A percentile compares a stretch with the other conserved stretches of the same genome.
Evolutionary conservation across 2,888 invertebrate genomes (phyloP).

Genomic region (Drosophila borborema): DNA sequence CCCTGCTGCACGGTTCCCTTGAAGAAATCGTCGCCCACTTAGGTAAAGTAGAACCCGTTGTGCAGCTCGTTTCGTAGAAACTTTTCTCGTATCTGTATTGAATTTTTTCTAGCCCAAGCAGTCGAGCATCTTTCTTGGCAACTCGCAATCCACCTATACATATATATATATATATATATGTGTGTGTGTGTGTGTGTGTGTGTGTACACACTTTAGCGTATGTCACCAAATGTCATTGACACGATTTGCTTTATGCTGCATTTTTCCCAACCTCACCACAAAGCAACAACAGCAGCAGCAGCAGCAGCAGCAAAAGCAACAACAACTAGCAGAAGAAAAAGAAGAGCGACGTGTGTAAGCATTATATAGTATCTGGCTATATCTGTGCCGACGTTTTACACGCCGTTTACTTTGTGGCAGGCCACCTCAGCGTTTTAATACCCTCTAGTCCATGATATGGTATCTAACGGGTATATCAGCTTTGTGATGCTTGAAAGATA

Average conservation of each 20-base stretch:
- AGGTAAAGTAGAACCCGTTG: conserved; percentile 53
- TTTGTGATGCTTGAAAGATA: neutral
- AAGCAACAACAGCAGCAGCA: conserved; percentile 42
- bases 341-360: conserved; percentile 20
- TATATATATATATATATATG: too few relatives aligned
- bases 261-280: conserved; percentile 57
- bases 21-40: conserved; percentile 52
- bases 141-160: neutral
- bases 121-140: conserved; percentile 49
- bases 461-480: neutral
- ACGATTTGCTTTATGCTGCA: conserved; percentile 79
- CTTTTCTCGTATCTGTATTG: conserved; percentile 68
- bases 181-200: neutral
- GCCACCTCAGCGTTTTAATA: conserved; percentile 72
- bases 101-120: conserved; percentile 66
- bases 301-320: conserved; percentile 33
- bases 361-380: conserved; percentile 47
- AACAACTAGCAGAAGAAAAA: conserved; percentile 20
- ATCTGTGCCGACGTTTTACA: conserved; percentile 66
- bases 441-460: neutral
- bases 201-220: conserved; percentile 41
- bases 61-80: conserved; percentile 49
- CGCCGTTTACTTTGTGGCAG: conserved; percentile 59
- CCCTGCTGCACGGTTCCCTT: neutral
- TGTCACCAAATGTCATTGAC: conserved; percentile 79